A percentile compares a stretch with the other conserved stretches of the same genome.
These are phyloP conservation scores for Amphipoea lucens DNA, from an alignment of 2,888 invertebrate species.

Conservation along the genomic window DNA sequence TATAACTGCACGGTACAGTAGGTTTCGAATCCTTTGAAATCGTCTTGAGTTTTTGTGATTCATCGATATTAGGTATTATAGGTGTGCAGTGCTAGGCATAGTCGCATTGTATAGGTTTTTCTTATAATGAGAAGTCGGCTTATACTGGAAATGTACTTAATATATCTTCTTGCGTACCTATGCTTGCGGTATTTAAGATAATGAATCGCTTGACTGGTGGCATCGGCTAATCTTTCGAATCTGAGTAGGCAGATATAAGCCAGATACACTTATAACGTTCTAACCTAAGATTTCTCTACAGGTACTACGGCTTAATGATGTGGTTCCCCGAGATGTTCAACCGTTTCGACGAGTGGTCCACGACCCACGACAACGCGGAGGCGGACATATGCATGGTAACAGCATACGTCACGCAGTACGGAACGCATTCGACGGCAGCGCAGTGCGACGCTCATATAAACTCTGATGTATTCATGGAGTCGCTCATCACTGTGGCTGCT, in stretches of 20 bases:
- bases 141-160: background rate
- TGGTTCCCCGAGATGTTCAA: constrained; percentile 99
- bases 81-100: too few species aligned
- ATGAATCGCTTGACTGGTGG: background rate
- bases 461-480: constrained; percentile 95
- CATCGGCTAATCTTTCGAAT: background rate
- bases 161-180: background rate
- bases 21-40: background rate
- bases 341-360: constrained; percentile 95
- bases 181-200: background rate
- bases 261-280: background rate
- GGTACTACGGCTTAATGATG: constrained; percentile 98
- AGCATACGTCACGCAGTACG: constrained; percentile 92
- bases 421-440: constrained; percentile 90
- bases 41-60: background rate
- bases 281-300: constrained; percentile 70
- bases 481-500: constrained; percentile 95
- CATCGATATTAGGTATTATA: background rate
- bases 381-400: constrained; percentile 95
- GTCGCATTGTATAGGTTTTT: background rate
- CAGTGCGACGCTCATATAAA: constrained; percentile 93
- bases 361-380: constrained; percentile 91
- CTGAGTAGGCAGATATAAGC: background rate
- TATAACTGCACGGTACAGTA: too few species aligned
- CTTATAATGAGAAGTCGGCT: background rate